Percentiles rank a stretch among this genome's conserved stretches.
These are phyloP conservation scores for Drosophila prostipennis DNA, from an alignment of 2,888 invertebrate species.

Conservation along the genomic window DNA sequence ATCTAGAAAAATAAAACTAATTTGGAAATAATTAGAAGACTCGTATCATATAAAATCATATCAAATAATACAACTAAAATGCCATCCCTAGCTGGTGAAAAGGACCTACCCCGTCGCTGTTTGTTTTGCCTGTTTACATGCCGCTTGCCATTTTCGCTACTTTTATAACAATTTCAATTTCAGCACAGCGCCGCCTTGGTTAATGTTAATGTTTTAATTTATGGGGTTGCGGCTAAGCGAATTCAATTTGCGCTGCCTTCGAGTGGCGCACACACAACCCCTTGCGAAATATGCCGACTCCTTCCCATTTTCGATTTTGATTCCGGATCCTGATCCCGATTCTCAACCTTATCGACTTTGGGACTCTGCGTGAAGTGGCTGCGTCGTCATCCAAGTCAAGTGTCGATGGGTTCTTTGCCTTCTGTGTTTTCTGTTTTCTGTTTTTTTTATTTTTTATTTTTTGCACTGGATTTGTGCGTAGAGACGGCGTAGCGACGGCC, in stretches of 20 bases:
- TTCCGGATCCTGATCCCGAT: not conserved
- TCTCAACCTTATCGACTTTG: conserved; percentile 18
- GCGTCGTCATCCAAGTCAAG: conserved; percentile 58
- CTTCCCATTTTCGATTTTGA: not conserved
- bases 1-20: no score
- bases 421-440: not conserved
- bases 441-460: no score
- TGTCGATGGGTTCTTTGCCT: conserved; percentile 48
- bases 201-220: conserved; percentile 70
- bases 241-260: conserved; percentile 68
- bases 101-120: conserved; percentile 49
- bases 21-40: no score
- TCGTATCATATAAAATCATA: no score
- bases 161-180: conserved; percentile 59
- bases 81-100: conserved; percentile 31
- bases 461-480: conserved; percentile 62
- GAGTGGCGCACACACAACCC: conserved; percentile 33
- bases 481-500: conserved; percentile 50
- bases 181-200: conserved; percentile 40
- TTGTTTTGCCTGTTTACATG: conserved; percentile 75
- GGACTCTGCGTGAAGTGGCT: conserved; percentile 61
- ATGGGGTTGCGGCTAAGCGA: conserved; percentile 78
- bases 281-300: conserved; percentile 3
- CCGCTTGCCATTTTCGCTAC: conserved; percentile 69
- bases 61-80: not conserved